Evolutionary conservation across 2,888 invertebrate genomes (phyloP), one percentile per base, ranked within the genome.

Genomic region (Tridacna crocea): DNA sequence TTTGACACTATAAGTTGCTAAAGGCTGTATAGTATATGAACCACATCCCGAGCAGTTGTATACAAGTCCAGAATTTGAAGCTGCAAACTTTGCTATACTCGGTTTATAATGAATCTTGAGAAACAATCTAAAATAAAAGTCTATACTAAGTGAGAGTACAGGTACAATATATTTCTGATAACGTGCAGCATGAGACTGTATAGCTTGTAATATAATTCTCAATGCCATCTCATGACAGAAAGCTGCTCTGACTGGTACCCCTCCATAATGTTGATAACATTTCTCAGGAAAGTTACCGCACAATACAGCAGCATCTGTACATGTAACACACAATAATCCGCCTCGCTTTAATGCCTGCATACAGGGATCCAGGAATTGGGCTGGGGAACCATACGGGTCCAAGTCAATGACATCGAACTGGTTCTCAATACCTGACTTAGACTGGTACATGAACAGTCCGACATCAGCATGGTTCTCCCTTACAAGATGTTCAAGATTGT

Each of bases 351-450:
- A 90, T 12, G 94, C 90, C 85, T 94, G 94, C 0, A 94, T 92
- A 36, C 94, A 93, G 0, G 92, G 90, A 90, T 94, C 94, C 0
- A 99, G 95, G 95, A 99, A 99, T 61, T 96, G 96, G 0, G 98
- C 96, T 0, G 99, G 98, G 90, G 98, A 98, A 1, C 99, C 99
- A 89, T 99, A 99, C 0, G 99, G 99, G 95, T 99, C 99, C 79
- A 99, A 95, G 94, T 99, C 99, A 75, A 99, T 96, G 0, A 96
- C 98, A 91, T 98, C 96, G 94, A 98, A 99, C 60, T 96, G 96
- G 19, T 36, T 47, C 77, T 96, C 95, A 1, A 95, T 92, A 27
- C 95, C 95, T 26, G 95, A 95, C 74, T 96, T 96, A 90, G 97
- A 96, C 89, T 91, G 88, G 76, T 94, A 92, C 94, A 94, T 94